phyloP scores from a whole-genome alignment of 2,113 vertebrate genomes.

The Thamnophis sirtalis region DNA sequence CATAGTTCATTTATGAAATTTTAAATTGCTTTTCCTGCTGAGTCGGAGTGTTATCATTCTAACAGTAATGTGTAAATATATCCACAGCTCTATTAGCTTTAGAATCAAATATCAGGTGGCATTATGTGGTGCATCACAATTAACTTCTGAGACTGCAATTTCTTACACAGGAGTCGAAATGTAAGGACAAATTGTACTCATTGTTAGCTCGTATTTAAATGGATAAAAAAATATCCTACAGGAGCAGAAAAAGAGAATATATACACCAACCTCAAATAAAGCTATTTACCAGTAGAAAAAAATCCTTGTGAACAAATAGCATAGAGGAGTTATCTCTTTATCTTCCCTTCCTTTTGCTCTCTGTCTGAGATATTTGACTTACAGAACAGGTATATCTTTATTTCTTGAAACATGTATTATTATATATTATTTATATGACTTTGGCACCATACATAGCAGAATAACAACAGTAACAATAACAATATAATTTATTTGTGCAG shows the following conservation, averaged over 20 bases:
- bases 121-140: neutral
- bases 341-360: neutral
- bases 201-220: neutral
- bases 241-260: neutral
- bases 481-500: neutral
- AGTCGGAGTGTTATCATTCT: slow-evolving; percentile 6
- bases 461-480: neutral
- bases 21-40: slow-evolving; percentile 8
- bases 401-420: neutral
- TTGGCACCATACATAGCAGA: neutral
- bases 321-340: neutral
- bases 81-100: slow-evolving; percentile 10
- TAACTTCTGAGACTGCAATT: neutral
- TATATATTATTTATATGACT: neutral
- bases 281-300: neutral
- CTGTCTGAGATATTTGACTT: neutral
- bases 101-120: neutral
- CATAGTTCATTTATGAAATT: slow-evolving; percentile 1
- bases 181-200: neutral
- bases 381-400: neutral
- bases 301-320: neutral
- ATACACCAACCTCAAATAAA: neutral
- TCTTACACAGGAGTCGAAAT: neutral
- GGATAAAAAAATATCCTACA: neutral
- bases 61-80: slow-evolving; percentile 11